Percentiles rank a stretch among this genome's conserved stretches.
phyloP scores from a whole-genome alignment of 2,888 invertebrate species.

The Drosophila demipolita region DNA sequence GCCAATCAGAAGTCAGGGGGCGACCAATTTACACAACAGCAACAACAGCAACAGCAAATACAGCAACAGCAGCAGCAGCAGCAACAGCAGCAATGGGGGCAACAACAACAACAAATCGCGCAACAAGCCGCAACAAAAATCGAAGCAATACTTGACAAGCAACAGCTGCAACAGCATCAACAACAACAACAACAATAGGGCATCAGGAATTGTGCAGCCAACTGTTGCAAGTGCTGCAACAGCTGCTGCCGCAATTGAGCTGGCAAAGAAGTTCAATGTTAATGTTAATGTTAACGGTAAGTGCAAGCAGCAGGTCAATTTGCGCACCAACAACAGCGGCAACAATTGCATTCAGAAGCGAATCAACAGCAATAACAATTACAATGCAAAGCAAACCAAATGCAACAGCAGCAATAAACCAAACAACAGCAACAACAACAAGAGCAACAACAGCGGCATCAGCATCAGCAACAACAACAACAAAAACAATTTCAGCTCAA shows the following conservation, averaged over 20 bases:
- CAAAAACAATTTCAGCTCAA: slow-evolving; percentile 21
- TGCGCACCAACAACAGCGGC: slow-evolving; percentile 35
- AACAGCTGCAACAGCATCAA: neutral
- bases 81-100: neutral
- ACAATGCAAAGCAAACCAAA: slow-evolving; percentile 30
- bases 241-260: slow-evolving; percentile 26
- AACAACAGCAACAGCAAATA: slow-evolving; percentile 3
- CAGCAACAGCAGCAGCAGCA: slow-evolving; percentile 24
- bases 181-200: neutral
- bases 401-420: slow-evolving; percentile 25
- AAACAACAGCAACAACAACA: slow-evolving; percentile 45
- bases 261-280: slow-evolving; percentile 1
- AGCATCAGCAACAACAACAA: slow-evolving; percentile 20
- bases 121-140: slow-evolving; percentile 59
- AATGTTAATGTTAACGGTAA: slow-evolving; percentile 9
- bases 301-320: slow-evolving; percentile 49
- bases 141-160: slow-evolving; percentile 9
- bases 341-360: slow-evolving; percentile 20
- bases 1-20: slow-evolving; percentile 12
- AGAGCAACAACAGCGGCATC: slow-evolving; percentile 47
- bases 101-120: slow-evolving; percentile 45
- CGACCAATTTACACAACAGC: slow-evolving; percentile 31
- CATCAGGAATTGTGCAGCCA: neutral
- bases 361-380: slow-evolving; percentile 16
- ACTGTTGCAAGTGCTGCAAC: slow-evolving; percentile 7